A percentile compares a stretch with the other conserved stretches of the same genome.
Evolutionary conservation across 2,797 vertebrate species (phyloP).

Genomic region (Luscinia megarhynchos): DNA sequence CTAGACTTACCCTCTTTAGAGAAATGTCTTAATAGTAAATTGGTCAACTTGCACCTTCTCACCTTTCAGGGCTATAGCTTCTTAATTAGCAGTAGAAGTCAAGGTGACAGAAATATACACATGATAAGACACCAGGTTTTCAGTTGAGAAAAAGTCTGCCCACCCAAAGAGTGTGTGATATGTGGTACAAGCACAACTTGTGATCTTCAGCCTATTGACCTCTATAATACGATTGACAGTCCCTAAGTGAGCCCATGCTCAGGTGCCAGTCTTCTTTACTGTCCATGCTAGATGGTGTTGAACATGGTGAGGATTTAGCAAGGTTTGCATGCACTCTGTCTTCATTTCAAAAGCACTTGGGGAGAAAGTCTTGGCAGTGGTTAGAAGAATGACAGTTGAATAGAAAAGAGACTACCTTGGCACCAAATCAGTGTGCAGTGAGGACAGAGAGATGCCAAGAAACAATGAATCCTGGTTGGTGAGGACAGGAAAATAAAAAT

Average conservation of each 20-base stretch:
- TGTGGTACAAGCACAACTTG: neutral
- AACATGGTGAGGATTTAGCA: neutral
- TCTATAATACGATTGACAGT: neutral
- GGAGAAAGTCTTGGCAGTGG: neutral
- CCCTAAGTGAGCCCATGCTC: neutral
- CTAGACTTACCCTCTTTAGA: neutral
- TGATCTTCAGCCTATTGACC: neutral
- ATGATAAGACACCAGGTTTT: neutral
- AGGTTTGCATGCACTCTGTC: neutral
- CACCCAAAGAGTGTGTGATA: neutral
- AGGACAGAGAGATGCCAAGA: neutral
- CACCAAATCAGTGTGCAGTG: fast-evolving
- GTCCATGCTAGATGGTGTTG: neutral
- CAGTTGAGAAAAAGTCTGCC: neutral
- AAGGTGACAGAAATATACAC: neutral
- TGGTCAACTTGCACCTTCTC: neutral
- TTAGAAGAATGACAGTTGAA: neutral
- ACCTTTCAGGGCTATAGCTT: neutral
- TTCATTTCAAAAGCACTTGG: neutral
- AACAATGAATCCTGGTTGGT: fast-evolving
- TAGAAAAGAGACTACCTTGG: neutral
- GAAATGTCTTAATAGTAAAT: neutral
- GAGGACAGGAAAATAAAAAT: neutral
- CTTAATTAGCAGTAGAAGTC: neutral
- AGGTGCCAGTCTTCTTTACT: neutral